Evolutionary conservation across 2,113 vertebrate genomes (phyloP).

Genomic region (Antennarius striatus): DNA sequence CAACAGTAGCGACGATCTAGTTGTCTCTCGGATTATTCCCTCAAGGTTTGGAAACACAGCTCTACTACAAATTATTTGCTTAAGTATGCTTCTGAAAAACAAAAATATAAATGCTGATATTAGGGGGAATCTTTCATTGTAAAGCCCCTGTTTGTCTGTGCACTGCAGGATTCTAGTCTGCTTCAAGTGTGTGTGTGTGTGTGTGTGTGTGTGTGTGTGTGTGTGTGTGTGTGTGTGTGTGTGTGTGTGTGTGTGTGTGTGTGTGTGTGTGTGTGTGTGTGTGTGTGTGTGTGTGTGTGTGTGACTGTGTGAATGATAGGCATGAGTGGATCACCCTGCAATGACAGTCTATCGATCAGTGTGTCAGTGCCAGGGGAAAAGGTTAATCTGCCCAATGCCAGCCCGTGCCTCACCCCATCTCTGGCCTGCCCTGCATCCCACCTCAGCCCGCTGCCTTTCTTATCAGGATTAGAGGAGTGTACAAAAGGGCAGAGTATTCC

Average conservation of each 20-base stretch:
- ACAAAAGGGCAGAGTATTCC: slow-evolving; percentile 84
- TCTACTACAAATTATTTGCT: not conserved
- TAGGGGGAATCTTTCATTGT: not conserved
- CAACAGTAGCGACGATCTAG: not conserved
- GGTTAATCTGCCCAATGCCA: slow-evolving; percentile 80
- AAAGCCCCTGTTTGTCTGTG: not conserved
- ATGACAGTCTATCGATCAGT: slow-evolving; percentile 82
- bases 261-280: too few relatives aligned
- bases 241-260: slow-evolving; percentile 18
- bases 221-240: too few relatives aligned
- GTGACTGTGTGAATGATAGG: slow-evolving; percentile 67
- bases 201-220: slow-evolving; percentile 10
- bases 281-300: slow-evolving; percentile 7
- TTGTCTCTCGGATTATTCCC: not conserved
- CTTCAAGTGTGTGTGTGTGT: slow-evolving; percentile 22
- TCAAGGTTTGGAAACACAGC: not conserved
- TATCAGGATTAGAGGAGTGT: slow-evolving; percentile 81
- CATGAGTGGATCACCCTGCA: slow-evolving; percentile 75
- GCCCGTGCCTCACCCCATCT: slow-evolving; percentile 61
- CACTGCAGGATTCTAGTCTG: not conserved
- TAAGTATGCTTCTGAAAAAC: not conserved
- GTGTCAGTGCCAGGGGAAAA: slow-evolving; percentile 78
- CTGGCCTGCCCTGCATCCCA: slow-evolving; percentile 64
- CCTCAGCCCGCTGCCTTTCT: slow-evolving; percentile 72
- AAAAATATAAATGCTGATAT: not conserved